Evolutionary conservation across 2,113 vertebrate species (phyloP), one percentile per base, ranked within the genome.

Genomic region (Chloebia gouldiae): DNA sequence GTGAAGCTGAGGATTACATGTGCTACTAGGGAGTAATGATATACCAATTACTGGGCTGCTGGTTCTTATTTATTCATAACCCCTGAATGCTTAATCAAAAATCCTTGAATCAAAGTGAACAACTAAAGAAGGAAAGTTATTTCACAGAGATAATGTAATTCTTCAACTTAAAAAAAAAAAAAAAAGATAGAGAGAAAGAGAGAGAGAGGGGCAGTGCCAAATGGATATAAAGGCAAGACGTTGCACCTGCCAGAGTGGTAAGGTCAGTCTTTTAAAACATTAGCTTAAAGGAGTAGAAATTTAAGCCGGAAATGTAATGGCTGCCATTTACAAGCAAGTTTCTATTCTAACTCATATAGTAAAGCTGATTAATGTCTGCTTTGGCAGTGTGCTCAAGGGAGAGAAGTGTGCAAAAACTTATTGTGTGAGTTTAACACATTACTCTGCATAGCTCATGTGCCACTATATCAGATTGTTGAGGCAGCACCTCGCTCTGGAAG

Each of bases 41-140:
- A 94, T 96, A 95, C 94, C 95, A 97, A 94, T 97, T 96, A 97
- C 94, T 81, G 86, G 77, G 95, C 96, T 95, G 85, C 96, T 97
- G 94, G 57, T 88, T 96, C 96, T 98, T 97, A 97, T 97, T 98
- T 98, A 98, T 97, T 97, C 96, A 97, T 97, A 97, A 97, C 92
- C 96, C 92, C 93, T 92, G 96, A 96, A 97, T 82, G 95, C 97
- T 98, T 98, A 97, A 98, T 98, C 98, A 98, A 98, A 98, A 98
- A 97, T 97, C 87, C 90, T 96, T 97, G 96, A 96, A 97, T 97
- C 95, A 97, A 96, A 98, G 45, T 92, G 97, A 98, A 96, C 95
- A 97, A 96, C 96, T 97, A 96, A 97, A 97, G 94, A 96, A 95
- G 87, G 91, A 98, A 98, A 97, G 93, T 97, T 97, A 97, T 98